These are phyloP conservation scores for Gymnosoma rotundatum DNA, from an alignment of 2,888 invertebrate genomes.

Conservation along the genomic window DNA sequence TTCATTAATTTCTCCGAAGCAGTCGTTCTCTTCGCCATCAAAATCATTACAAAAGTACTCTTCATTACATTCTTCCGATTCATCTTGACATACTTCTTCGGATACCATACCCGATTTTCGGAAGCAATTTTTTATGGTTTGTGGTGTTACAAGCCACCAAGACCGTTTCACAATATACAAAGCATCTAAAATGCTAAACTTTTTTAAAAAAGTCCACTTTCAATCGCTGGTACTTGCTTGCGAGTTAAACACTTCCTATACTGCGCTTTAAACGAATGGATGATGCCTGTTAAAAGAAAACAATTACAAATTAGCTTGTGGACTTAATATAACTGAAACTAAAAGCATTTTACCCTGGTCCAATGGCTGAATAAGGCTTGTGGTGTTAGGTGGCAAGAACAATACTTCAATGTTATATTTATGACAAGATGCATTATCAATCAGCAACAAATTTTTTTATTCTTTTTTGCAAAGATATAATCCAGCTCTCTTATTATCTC, in stretches of 20 bases:
- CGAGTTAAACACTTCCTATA: slow-evolving; percentile 22
- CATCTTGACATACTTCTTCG: slow-evolving; percentile 10
- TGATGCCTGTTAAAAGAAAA: no score
- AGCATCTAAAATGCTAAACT: no score
- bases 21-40: slow-evolving; percentile 8
- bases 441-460: slow-evolving; percentile 9
- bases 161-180: no score
- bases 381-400: background rate
- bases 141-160: no score
- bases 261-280: background rate
- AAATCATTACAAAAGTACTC: no score
- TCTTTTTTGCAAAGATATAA: slow-evolving; percentile 10
- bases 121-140: background rate
- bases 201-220: no score
- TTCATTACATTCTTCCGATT: no score
- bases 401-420: background rate
- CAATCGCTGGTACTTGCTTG: slow-evolving; percentile 7
- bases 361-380: background rate
- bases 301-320: no score
- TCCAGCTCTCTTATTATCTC: slow-evolving; percentile 23
- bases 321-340: no score
- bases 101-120: background rate
- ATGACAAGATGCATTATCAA: slow-evolving; percentile 1
- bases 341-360: no score
- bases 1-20: slow-evolving; percentile 8